A percentile compares a stretch with the other conserved stretches of the same genome.
Conservation (phyloP, 2,888 invertebrate genomes). For the Steinernema hermaphroditum region DNA sequence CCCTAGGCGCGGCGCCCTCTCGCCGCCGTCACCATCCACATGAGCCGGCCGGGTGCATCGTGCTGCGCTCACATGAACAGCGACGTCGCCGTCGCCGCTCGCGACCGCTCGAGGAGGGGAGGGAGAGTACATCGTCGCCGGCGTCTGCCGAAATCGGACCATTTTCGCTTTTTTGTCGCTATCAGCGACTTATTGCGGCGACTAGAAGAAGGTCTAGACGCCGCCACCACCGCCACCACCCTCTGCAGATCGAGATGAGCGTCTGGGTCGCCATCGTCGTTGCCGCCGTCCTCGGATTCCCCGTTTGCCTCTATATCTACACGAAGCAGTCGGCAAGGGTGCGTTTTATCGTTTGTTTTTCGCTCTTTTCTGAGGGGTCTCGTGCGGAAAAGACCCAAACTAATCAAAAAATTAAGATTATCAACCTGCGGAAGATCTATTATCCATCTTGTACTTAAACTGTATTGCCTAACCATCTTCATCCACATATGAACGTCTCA, state of each 20-base stretch:
- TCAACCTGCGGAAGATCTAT: not conserved
- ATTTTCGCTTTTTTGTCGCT: constrained; percentile 15
- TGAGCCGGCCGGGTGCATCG: not conserved
- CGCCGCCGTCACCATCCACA: constrained; percentile 1
- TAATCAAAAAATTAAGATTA: not conserved
- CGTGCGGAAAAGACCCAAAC: not conserved
- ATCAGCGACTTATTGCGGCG: constrained; percentile 22
- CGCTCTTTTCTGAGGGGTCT: not conserved
- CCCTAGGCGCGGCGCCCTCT: not conserved
- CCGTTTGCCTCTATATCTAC: constrained; percentile 1
- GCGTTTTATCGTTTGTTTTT: not conserved
- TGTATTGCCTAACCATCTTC: too few species aligned
- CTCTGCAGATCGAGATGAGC: constrained; percentile 5
- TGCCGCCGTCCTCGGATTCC: constrained; percentile 7
- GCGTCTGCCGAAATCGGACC: constrained; percentile 1
- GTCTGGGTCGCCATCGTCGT: constrained; percentile 12
- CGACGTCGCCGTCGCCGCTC: not conserved
- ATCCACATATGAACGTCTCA: too few species aligned
- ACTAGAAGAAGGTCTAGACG: constrained; percentile 10
- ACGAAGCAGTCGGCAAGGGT: not conserved
- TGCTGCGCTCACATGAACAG: constrained; percentile 18
- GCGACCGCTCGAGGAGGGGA: not conserved
- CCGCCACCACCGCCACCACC: not conserved
- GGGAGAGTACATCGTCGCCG: not conserved
- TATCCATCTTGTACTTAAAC: too few species aligned